phyloP scores from a whole-genome alignment of 2,113 vertebrate genomes.

The Agelaius phoeniceus region DNA sequence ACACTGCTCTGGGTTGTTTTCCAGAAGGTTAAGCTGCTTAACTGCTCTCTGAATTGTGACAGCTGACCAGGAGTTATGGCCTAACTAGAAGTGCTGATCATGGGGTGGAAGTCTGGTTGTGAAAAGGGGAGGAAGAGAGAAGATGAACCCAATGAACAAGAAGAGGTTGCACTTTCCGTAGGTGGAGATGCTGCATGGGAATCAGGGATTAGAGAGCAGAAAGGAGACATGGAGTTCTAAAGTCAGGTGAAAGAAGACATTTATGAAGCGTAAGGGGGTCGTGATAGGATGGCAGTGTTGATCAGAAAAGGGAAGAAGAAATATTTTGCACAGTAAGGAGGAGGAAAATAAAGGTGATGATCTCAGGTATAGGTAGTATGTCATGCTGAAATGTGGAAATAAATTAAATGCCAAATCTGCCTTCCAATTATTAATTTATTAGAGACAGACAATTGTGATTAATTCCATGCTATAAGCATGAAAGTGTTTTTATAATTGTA shows the following conservation, averaged over 20 bases:
- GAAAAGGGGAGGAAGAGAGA: not conserved
- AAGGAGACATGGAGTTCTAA: not conserved
- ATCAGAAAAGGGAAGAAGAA: not conserved
- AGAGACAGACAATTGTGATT: constrained; percentile 1
- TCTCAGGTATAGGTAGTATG: not conserved
- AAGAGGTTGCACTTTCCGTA: not conserved
- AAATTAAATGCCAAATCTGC: not conserved
- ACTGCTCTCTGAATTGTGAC: not conserved
- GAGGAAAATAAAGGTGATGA: not conserved
- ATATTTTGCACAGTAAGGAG: not conserved
- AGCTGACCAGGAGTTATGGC: not conserved
- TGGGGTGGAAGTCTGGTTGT: not conserved
- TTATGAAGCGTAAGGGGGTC: not conserved
- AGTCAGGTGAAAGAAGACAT: not conserved
- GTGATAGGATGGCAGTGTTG: not conserved
- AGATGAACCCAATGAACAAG: not conserved
- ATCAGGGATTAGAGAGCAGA: not conserved
- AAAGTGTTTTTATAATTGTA: not conserved
- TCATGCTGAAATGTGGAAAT: not conserved
- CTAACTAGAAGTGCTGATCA: not conserved
- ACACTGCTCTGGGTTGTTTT: not conserved
- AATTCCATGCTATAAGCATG: not conserved
- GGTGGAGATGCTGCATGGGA: not conserved
- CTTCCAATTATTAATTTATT: constrained; percentile 19
- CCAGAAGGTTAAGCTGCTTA: not conserved